A percentile compares a stretch with the other conserved stretches of the same genome.
Conservation (phyloP, 2,888 invertebrate species). For the Scaptodrosophila latifasciaeformis region DNA sequence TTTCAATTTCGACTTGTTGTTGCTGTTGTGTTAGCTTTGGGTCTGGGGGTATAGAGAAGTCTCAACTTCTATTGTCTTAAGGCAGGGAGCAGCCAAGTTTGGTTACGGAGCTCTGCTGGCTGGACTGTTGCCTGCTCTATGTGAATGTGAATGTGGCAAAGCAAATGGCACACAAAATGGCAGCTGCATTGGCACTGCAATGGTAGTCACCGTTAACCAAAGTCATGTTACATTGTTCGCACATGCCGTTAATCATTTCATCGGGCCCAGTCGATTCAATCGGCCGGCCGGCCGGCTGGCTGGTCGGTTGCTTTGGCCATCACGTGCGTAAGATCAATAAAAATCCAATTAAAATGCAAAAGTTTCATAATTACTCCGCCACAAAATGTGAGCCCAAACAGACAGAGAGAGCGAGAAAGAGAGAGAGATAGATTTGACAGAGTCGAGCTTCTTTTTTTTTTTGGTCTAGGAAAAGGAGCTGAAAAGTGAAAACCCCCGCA, state of each 20-base stretch:
- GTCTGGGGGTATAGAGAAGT: background rate
- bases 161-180: background rate
- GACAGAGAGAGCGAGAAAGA: background rate
- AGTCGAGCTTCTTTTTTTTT: too few species aligned
- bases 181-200: slow-evolving; percentile 27
- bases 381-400: background rate
- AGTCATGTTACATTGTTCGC: slow-evolving; percentile 26
- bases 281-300: background rate
- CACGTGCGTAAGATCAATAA: slow-evolving; percentile 65
- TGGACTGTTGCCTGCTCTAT: too few species aligned
- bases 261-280: background rate
- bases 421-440: background rate
- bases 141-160: too few species aligned
- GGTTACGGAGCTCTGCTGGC: too few species aligned
- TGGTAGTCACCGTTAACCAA: slow-evolving; percentile 33
- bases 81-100: background rate
- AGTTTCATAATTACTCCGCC: slow-evolving; percentile 55
- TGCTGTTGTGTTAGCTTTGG: background rate
- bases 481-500: slow-evolving; percentile 44
- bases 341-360: slow-evolving; percentile 62
- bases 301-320: slow-evolving; percentile 25
- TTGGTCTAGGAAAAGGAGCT: background rate
- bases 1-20: background rate
- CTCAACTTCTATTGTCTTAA: background rate
- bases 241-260: slow-evolving; percentile 31